Evolutionary conservation across 64 coral and sea anemone species (phyloP), one percentile per base, ranked within the genome.

Genomic region (Exaiptasia diaphana): DNA sequence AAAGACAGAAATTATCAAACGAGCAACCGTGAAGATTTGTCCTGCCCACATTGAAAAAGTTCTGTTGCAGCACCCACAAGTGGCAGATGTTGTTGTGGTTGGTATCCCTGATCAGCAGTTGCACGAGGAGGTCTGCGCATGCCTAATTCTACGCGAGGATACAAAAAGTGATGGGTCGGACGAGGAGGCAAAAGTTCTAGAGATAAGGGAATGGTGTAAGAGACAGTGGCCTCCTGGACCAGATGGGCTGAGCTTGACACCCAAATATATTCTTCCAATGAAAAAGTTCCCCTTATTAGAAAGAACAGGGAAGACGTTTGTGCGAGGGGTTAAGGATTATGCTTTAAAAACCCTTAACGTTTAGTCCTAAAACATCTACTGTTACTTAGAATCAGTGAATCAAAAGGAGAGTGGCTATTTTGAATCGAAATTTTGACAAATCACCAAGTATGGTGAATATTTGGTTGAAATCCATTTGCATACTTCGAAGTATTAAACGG

Each of bases 11-110:
- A 38, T 50, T 2, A 75, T 86, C 21, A 49, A 76, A 42, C 38
- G 71, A n/a, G 82, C 69, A 1, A 36, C 53, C 15, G 55, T 39
- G 3, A 86, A 46, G 38, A 48, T 49, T n/a, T 77, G 37, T 24
- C 83, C 83, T 9, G 83, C 72, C 13, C 35, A 48, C 9, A 13
- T 86, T 17, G 82, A 86, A 61, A 76, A 18, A 3, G 70, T 49
- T 23, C 0, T 86, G 2, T 13, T 27, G 0, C 27, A 86, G 71
- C 37, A 86, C 71, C 53, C 55, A 17, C 36, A 73, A 42, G 69
- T 79, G 5, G 11, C 27, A 9, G 34, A 58, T 21, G 50, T 79
- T 53, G 33, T 79, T 24, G 54, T 79, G 18, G 50, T 79, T 44
- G 50, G 76, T 79, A 41, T 59, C 24, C 76, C 76, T 56, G 76